Conservation (phyloP, 2,888 invertebrate genomes). For the Lagria hirta region DNA sequence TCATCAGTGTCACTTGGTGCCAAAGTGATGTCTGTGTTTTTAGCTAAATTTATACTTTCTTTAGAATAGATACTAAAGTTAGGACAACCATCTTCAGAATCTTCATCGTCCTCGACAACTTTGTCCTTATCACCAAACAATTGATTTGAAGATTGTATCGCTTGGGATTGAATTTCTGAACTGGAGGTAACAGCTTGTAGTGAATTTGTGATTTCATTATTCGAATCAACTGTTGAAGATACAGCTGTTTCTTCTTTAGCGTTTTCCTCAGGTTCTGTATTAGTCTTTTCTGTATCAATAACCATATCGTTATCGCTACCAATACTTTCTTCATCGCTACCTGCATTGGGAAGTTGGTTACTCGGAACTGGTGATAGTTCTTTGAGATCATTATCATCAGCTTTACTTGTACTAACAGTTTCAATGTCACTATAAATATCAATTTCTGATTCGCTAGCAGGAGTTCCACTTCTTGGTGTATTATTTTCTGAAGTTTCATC, state of each 20-base stretch:
- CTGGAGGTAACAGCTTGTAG: slow-evolving; percentile 18
- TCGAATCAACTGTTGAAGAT: slow-evolving; percentile 34
- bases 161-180: slow-evolving; percentile 42
- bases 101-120: slow-evolving; percentile 57
- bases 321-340: slow-evolving; percentile 54
- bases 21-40: slow-evolving; percentile 53
- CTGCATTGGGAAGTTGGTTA: slow-evolving; percentile 52
- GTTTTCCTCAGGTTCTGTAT: slow-evolving; percentile 38
- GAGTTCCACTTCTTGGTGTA: slow-evolving; percentile 32
- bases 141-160: slow-evolving; percentile 41
- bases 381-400: slow-evolving; percentile 41
- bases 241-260: slow-evolving; percentile 38
- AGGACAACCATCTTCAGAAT: slow-evolving; percentile 71
- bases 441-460: slow-evolving; percentile 55
- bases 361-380: slow-evolving; percentile 39
- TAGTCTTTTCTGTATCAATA: slow-evolving; percentile 55
- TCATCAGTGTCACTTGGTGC: slow-evolving; percentile 16
- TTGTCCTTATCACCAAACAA: slow-evolving; percentile 36
- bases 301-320: slow-evolving; percentile 61
- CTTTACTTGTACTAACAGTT: slow-evolving; percentile 49
- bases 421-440: slow-evolving; percentile 68
- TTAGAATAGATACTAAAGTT: slow-evolving; percentile 85
- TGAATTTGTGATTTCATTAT: slow-evolving; percentile 2
- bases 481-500: slow-evolving; percentile 28
- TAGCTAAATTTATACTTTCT: slow-evolving; percentile 74